These are phyloP conservation scores for Dendrolimus kikuchii DNA, from an alignment of 1,140 invertebrate genomes.

Conservation along the genomic window DNA sequence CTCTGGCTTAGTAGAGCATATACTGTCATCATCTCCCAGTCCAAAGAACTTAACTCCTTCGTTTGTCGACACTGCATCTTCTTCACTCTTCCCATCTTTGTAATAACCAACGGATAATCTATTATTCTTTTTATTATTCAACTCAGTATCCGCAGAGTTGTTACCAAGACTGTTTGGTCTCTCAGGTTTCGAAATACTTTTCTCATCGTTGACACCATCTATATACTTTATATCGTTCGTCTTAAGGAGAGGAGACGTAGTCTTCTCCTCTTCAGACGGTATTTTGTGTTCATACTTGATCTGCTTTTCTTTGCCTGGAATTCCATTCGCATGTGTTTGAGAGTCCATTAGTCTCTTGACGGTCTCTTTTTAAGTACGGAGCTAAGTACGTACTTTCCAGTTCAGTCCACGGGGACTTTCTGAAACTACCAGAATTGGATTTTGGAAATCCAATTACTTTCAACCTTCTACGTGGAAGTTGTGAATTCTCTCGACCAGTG, in stretches of 20 bases:
- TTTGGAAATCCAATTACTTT: conserved; percentile 29
- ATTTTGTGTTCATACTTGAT: conserved; percentile 50
- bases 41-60: conserved; percentile 70
- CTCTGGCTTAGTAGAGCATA: conserved; percentile 60
- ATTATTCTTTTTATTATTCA: conserved; percentile 34
- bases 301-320: conserved; percentile 52
- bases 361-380: conserved; percentile 41
- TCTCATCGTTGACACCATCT: conserved; percentile 41
- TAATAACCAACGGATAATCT: conserved; percentile 43
- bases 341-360: conserved; percentile 55
- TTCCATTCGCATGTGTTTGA: conserved; percentile 56
- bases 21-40: conserved; percentile 68
- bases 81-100: conserved; percentile 45
- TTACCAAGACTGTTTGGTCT: conserved; percentile 16
- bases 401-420: conserved; percentile 27
- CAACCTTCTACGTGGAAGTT: conserved; percentile 46
- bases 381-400: conserved; percentile 42
- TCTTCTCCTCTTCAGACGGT: conserved; percentile 66
- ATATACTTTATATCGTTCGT: conserved; percentile 49
- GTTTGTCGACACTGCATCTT: conserved; percentile 50
- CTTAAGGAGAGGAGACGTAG: conserved; percentile 56
- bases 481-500: conserved; percentile 58
- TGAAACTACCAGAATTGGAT: conserved; percentile 36
- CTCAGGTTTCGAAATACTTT: conserved; percentile 30
- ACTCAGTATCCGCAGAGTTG: conserved; percentile 58